Percentiles rank a stretch among this genome's conserved stretches.
phyloP scores from a whole-genome alignment of 2,113 vertebrate genomes.

The Paraplagusia blochii region DNA sequence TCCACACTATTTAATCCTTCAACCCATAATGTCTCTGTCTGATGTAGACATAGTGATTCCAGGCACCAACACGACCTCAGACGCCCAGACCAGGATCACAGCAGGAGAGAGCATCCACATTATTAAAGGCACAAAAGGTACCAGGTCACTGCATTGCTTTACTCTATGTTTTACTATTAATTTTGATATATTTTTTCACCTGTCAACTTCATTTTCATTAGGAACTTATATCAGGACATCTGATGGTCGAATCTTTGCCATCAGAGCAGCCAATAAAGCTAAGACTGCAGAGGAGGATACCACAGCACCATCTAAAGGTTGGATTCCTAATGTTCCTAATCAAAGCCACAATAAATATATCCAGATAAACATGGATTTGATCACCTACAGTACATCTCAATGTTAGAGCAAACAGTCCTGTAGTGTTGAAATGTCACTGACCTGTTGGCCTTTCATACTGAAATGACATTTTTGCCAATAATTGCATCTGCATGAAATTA shows the following conservation, averaged over 20 bases:
- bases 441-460: too few relatives aligned
- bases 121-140: constrained; percentile 95
- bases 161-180: too few relatives aligned
- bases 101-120: constrained; percentile 94
- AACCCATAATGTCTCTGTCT: neutral
- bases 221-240: constrained; percentile 94
- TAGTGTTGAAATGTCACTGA: too few relatives aligned
- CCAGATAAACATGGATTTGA: neutral
- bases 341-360: neutral
- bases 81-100: constrained; percentile 88
- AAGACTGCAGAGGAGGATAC: constrained; percentile 79
- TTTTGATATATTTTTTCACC: too few relatives aligned
- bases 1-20: neutral
- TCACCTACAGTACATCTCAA: neutral
- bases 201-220: constrained; percentile 42
- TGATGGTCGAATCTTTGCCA: constrained; percentile 93
- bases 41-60: constrained; percentile 92
- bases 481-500: too few relatives aligned
- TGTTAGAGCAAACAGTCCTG: too few relatives aligned
- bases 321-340: neutral
- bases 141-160: neutral
- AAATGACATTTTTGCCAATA: too few relatives aligned
- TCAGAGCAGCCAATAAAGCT: constrained; percentile 88
- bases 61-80: constrained; percentile 87
- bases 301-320: constrained; percentile 81